Evolutionary conservation across 2,888 invertebrate genomes (phyloP).

Genomic region (Galerucella nymphaeae): DNA sequence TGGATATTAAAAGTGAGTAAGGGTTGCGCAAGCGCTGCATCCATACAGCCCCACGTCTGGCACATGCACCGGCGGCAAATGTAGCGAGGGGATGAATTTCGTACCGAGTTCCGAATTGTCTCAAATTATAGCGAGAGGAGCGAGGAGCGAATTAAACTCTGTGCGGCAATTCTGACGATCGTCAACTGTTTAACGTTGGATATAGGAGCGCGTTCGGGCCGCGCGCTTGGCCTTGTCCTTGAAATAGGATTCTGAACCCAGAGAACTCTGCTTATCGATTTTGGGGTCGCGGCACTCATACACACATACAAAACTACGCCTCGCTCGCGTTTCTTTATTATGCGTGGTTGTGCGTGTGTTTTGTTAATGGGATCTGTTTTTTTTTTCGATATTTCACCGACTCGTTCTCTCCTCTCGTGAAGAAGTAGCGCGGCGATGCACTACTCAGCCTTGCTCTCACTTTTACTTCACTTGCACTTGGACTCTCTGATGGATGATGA

Average conservation of each 20-base stretch:
- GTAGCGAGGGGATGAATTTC: constrained; percentile 54
- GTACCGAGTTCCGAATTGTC: constrained; percentile 62
- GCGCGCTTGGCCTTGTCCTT: constrained; percentile 71
- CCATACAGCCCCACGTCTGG: constrained; percentile 66
- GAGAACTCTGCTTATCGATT: constrained; percentile 62
- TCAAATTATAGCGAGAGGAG: constrained; percentile 23
- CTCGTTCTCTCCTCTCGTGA: not conserved
- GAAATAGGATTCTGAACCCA: constrained; percentile 66
- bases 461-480: constrained; percentile 38
- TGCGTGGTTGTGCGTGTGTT: constrained; percentile 35
- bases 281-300: constrained; percentile 56
- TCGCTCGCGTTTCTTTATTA: constrained; percentile 40
- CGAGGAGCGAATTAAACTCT: constrained; percentile 66
- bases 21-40: constrained; percentile 69
- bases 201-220: constrained; percentile 43
- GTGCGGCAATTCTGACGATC: constrained; percentile 46
- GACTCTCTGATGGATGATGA: constrained; percentile 20
- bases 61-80: constrained; percentile 68
- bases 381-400: constrained; percentile 23
- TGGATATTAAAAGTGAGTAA: constrained; percentile 56
- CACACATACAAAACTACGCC: constrained; percentile 34
- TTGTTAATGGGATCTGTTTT: constrained; percentile 16
- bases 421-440: constrained; percentile 7
- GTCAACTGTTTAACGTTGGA: constrained; percentile 33
- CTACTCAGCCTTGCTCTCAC: constrained; percentile 35